A percentile compares a stretch with the other conserved stretches of the same genome.
Conservation (phyloP, 2,797 vertebrate genomes). For the Tolypeutes matacus region DNA sequence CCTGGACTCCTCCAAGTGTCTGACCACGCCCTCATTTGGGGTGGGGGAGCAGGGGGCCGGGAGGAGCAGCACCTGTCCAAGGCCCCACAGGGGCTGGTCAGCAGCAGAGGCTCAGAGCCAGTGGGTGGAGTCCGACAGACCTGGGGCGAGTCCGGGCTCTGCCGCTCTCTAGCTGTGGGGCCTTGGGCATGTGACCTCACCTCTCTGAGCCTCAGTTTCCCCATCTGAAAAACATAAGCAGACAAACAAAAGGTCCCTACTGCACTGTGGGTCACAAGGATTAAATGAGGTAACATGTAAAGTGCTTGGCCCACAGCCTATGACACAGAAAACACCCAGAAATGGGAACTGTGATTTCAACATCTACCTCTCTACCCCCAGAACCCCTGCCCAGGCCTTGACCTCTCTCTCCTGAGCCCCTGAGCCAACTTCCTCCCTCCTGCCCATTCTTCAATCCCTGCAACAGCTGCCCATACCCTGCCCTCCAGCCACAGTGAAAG, state of each 20-base stretch:
- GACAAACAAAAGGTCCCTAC: constrained; percentile 74
- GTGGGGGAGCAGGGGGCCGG: background rate
- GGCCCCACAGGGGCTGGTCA: constrained; percentile 52
- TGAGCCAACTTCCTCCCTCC: background rate
- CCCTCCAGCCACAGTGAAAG: background rate
- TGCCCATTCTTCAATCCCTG: background rate
- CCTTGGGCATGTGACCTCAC: constrained; percentile 79
- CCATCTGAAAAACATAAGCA: constrained; percentile 82
- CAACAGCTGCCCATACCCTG: background rate
- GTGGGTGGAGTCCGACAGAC: constrained; percentile 73
- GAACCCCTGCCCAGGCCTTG: background rate
- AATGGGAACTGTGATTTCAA: constrained; percentile 53
- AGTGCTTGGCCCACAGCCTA: background rate
- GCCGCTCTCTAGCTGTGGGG: constrained; percentile 23
- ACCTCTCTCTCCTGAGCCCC: background rate
- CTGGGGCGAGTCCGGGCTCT: constrained; percentile 76
- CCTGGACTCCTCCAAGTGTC: constrained; percentile 12
- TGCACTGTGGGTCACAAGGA: background rate
- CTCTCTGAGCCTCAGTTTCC: constrained; percentile 80
- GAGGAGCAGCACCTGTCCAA: constrained; percentile 60
- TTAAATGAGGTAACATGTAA: background rate
- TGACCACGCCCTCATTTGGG: background rate
- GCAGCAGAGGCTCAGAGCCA: constrained; percentile 67
- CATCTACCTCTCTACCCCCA: constrained; percentile 4
- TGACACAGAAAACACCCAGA: background rate